Conservation (phyloP, 1,140 invertebrate species). For the Neuroterus valhalla region DNA sequence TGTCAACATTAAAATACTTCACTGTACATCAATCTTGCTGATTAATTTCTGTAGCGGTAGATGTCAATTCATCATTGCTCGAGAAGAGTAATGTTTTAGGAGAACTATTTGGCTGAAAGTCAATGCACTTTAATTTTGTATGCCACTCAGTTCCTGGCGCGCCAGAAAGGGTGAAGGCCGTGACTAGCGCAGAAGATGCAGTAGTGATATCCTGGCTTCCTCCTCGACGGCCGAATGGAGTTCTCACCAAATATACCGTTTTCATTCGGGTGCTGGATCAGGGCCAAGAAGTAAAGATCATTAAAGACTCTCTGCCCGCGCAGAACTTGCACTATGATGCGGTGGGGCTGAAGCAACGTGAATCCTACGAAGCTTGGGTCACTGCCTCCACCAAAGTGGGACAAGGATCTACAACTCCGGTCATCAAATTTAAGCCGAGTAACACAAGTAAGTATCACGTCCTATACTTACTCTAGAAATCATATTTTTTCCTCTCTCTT, state of each 20-base stretch:
- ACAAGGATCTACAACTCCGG: conserved; percentile 76
- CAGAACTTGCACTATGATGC: conserved; percentile 76
- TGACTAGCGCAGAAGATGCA: conserved; percentile 80
- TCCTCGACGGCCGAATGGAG: conserved; percentile 83
- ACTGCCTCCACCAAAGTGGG: conserved; percentile 79
- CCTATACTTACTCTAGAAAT: conserved; percentile 11
- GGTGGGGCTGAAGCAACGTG: conserved; percentile 75
- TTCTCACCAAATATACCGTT: conserved; percentile 85
- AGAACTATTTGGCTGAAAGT: background rate
- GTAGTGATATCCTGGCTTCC: conserved; percentile 88
- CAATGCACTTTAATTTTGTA: conserved; percentile 31
- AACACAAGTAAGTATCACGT: conserved; percentile 62
- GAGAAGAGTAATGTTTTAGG: no score
- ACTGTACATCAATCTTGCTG: no score
- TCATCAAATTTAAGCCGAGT: conserved; percentile 75
- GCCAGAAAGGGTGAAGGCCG: conserved; percentile 84
- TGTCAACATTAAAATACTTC: no score
- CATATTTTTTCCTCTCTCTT: background rate
- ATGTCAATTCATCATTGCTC: no score
- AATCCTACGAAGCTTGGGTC: conserved; percentile 81
- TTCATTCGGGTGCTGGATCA: conserved; percentile 80
- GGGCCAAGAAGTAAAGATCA: conserved; percentile 74
- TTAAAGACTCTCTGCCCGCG: conserved; percentile 69
- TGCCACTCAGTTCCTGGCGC: conserved; percentile 78
- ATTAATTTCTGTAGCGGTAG: no score